Base-by-base conservation (phyloP, 2,113 vertebrate genomes). In the Euleptes europaea region DNA sequence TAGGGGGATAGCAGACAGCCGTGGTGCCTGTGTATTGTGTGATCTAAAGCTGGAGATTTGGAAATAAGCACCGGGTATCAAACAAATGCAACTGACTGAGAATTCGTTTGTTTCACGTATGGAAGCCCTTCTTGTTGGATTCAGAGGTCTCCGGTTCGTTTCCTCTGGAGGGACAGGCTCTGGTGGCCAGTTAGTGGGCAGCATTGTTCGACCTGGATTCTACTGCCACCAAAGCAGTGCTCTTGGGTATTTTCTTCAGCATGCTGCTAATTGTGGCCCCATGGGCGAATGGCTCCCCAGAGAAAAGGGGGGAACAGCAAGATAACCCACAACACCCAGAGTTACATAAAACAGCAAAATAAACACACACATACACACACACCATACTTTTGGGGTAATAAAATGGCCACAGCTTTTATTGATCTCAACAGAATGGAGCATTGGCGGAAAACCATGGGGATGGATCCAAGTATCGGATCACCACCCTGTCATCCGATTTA, bases 41-140 rank as follows among this genome's bases (percentile, higher is more conserved):
- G 38, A 66, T 44, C 11, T 74, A 65, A 74, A 72, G n/a, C 44
- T 80, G 77, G 78, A 38, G 75, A 33, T 28, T 44, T 47, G 44
- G 23, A 28, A 80, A 73, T n/a, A 28, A 70, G 31, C 1, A 74
- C 6, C 28, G 11, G 5, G 26, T n/a, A 65, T 79, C 1, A 1
- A 77, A 67, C 5, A 54, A 85, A 23, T 2, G 9, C 10, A 1
- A 1, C 13, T 13, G n/a, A 40, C 4, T 0, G 8, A 69, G 78
- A 87, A 82, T 1, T 57, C 8, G 0, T 1, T 8, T 40, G 0
- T 51, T 90, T 86, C 0, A 1, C 35, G 47, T 21, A 15, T 40
- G 23, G n/a, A 13, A 77, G 78, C 0, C 2, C 33, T 33, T 0
- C 1, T 51, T 70, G 0, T 0, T 9, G 66, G 28, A 70, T 26